phyloP scores from a whole-genome alignment of 2,888 invertebrate species.

The Papilio demoleus region DNA sequence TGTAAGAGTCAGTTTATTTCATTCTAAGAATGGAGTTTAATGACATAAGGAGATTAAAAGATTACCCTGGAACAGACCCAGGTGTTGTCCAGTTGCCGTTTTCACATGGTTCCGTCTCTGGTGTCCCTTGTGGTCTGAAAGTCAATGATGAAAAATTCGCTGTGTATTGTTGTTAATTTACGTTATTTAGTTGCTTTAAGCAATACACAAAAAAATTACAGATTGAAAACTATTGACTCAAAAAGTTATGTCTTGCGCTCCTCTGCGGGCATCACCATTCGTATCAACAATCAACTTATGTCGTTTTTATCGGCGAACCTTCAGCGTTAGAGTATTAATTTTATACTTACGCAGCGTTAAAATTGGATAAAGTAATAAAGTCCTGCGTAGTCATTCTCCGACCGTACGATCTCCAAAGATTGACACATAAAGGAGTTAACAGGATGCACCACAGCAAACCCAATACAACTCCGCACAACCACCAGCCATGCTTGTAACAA shows the following conservation, averaged over 20 bases:
- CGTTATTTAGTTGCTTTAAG: too few species aligned
- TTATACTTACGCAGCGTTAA: constrained; percentile 53
- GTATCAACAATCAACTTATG: too few species aligned
- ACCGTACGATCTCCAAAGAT: constrained; percentile 77
- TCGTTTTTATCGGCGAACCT: too few species aligned
- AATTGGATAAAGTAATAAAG: constrained; percentile 63
- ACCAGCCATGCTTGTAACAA: constrained; percentile 85
- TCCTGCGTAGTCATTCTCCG: constrained; percentile 72
- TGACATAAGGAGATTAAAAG: constrained; percentile 12
- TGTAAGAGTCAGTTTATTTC: too few species aligned
- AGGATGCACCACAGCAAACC: constrained; percentile 84
- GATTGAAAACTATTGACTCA: too few species aligned
- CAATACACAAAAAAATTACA: too few species aligned
- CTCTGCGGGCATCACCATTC: too few species aligned
- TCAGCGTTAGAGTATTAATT: too few species aligned
- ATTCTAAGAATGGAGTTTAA: too few species aligned
- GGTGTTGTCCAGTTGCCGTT: constrained; percentile 74
- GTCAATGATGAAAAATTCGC: constrained; percentile 26
- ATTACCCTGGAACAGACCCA: constrained; percentile 54
- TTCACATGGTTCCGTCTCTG: constrained; percentile 73
- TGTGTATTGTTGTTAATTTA: not conserved
- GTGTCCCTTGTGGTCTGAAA: constrained; percentile 71
- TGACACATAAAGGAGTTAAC: constrained; percentile 84
- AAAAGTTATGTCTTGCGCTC: too few species aligned
- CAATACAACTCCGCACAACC: constrained; percentile 86